Evolutionary conservation across 2,797 vertebrate genomes (phyloP), one percentile per base, ranked within the genome.

Genomic region (Oreortyx pictus): DNA sequence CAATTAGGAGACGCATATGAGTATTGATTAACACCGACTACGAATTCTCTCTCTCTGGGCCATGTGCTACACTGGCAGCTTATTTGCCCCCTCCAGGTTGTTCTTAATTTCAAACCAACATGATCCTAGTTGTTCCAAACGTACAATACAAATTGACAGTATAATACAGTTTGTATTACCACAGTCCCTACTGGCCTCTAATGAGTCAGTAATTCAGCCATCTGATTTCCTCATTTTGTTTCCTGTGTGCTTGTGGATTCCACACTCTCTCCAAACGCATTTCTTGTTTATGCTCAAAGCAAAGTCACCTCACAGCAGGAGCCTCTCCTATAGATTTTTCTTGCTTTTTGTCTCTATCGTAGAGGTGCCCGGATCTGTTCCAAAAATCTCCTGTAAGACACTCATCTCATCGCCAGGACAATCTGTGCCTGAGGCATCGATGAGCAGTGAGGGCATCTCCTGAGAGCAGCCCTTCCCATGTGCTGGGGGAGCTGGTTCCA

Each of bases 1-100:
- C 93, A 94, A 94, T 96, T 97, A 96, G 92, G 75, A 94, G 89
- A 94, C 47, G 3, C 62, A 88, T 56, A 93, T 0, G 2, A 77
- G 74, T 94, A 96, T 94, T 84, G 95, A 96, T 96, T 95, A 93
- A 87, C 71, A 61, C 79, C 85, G 86, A 88, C 71, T 25, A 91
- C 44, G 87, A 94, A 95, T 91, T 80, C 85, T 83, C 91, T 73
- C 77, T 66, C 44, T 61, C 82, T 81, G 57, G 62, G 46, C 60
- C 61, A 8, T 4, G 31, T 65, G 50, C 50, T 25, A 31, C 43
- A 35, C 46, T 64, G 35, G 70, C 60, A 76, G 76, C 84, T 95
- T 92, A 86, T 88, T 93, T 95, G 47, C 67, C 76, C 72, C 82
- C 89, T 96, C 91, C 77, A 85, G 95, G 78, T 91, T 94, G 90